Percentiles rank a stretch among this genome's conserved stretches.
Conservation (phyloP, 2,888 invertebrate genomes). For the Eupithecia subumbrata region DNA sequence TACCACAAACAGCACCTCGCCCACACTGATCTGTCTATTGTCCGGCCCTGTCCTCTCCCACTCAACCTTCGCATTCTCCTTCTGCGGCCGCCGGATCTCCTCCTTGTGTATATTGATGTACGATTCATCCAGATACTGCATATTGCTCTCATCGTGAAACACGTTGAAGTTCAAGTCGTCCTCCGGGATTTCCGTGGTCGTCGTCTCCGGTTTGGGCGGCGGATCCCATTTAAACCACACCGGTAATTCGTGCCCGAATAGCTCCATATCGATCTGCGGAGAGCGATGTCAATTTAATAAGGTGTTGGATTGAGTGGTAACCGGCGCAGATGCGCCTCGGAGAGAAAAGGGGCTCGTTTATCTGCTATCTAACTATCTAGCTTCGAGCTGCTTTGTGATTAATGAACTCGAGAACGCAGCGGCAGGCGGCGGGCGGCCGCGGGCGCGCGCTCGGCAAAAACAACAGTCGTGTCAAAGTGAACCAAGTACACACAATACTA, state of each 20-base stretch:
- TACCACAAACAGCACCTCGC: constrained; percentile 85
- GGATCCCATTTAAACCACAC: constrained; percentile 81
- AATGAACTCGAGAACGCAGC: constrained; percentile 73
- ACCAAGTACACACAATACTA: constrained; percentile 55
- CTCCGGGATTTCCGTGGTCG: constrained; percentile 72
- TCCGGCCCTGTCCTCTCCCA: constrained; percentile 76
- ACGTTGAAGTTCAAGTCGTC: constrained; percentile 74
- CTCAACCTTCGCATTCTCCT: constrained; percentile 66
- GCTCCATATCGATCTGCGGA: constrained; percentile 75
- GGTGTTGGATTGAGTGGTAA: constrained; percentile 37
- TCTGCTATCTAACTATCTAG: constrained; percentile 67
- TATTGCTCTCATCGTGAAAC: constrained; percentile 76
- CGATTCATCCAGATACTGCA: constrained; percentile 78
- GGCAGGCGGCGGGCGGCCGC: constrained; percentile 43
- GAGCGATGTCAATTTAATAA: constrained; percentile 43
- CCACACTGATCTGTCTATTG: constrained; percentile 71
- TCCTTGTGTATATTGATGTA: constrained; percentile 79
- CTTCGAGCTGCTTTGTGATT: constrained; percentile 74
- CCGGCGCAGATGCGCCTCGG: constrained; percentile 42
- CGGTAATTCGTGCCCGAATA: constrained; percentile 71
- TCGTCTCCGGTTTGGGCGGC: constrained; percentile 71
- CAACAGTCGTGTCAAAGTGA: constrained; percentile 70
- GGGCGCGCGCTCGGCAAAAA: constrained; percentile 59
- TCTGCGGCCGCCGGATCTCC: constrained; percentile 74
- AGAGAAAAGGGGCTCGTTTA: constrained; percentile 61